Evolutionary conservation across 2,113 vertebrate genomes (phyloP), one percentile per base, ranked within the genome.

Genomic region (Cervus canadensis): DNA sequence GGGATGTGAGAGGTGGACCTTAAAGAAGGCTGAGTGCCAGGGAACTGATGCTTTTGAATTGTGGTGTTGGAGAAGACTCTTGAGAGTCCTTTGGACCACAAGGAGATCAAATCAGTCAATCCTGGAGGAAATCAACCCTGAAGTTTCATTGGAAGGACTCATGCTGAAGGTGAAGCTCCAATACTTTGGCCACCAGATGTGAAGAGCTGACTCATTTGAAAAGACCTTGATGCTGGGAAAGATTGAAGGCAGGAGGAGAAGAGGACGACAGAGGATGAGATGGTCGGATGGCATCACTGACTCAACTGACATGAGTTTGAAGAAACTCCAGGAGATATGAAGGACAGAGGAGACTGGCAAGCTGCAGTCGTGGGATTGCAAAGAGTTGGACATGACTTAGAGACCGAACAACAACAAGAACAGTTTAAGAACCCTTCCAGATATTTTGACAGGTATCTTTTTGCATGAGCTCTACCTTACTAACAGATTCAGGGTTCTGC

Each of bases 221-320:
- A 64, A 64, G 62, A 64, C 30, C 30, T 7, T 33, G 62, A 17
- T 64, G 62, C 30, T 64, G 62, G 30, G 30, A 17, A 64, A 64
- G 7, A 33, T 15, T 64, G 15, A 64, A 17, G 15, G 30, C 62
- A 33, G 15, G 30, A 64, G 15, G 30, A 64, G 30, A 64, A 64
- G 60, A 14, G 3, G 3, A 33, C 0, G 0, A 16, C 15, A 64
- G 62, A 64, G 30, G 33, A 64, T 8, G 30, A 64, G 30, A 17
- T n/a, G 30, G 30, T 33, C 2, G 15, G 30, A 64, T 9, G 30
- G 15, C 62, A 64, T 64, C 62, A 64, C 62, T 3, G 7, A n/a
- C 62, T 64, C 62, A 8, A 17, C 17, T 7, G 30, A n/a, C 62
- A 16, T 64, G 62, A 64, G 33, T 9, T 16, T n/a, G 62, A 33